Conservation (phyloP, 2,797 vertebrate species). For the Sciurus vulgaris region DNA sequence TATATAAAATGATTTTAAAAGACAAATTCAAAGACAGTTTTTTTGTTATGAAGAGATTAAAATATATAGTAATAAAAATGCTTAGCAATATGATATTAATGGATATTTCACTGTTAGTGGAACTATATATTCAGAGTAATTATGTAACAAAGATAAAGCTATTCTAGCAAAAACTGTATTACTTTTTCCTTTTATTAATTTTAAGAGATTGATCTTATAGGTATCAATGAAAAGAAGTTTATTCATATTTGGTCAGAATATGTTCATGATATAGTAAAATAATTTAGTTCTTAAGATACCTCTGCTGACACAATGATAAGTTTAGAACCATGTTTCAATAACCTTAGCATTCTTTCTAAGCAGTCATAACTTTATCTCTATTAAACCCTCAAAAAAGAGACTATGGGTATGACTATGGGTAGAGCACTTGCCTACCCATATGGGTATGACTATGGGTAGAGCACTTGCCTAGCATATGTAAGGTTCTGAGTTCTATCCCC, state of each 20-base stretch:
- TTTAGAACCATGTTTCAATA: neutral
- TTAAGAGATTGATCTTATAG: neutral
- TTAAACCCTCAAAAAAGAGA: neutral
- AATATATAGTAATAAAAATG: neutral
- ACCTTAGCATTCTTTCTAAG: neutral
- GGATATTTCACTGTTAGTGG: neutral
- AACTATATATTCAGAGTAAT: neutral
- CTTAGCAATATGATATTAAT: neutral
- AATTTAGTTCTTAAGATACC: neutral
- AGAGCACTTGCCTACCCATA: neutral
- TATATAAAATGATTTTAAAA: neutral
- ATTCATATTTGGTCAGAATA: neutral
- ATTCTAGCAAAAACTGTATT: constrained; percentile 10
- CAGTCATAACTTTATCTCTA: neutral
- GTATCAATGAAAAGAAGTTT: constrained; percentile 1
- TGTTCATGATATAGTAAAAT: neutral
- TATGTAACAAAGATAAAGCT: neutral
- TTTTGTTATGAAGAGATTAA: neutral
- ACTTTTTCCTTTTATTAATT: neutral
- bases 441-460: neutral
- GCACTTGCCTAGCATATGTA: neutral
- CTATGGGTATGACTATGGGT: neutral
- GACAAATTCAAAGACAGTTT: neutral
- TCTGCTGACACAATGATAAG: neutral
- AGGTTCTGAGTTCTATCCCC: neutral